A percentile compares a stretch with the other conserved stretches of the same genome.
Evolutionary conservation across 2,888 invertebrate species (phyloP).

Genomic region (Phyllotreta cruciferae): DNA sequence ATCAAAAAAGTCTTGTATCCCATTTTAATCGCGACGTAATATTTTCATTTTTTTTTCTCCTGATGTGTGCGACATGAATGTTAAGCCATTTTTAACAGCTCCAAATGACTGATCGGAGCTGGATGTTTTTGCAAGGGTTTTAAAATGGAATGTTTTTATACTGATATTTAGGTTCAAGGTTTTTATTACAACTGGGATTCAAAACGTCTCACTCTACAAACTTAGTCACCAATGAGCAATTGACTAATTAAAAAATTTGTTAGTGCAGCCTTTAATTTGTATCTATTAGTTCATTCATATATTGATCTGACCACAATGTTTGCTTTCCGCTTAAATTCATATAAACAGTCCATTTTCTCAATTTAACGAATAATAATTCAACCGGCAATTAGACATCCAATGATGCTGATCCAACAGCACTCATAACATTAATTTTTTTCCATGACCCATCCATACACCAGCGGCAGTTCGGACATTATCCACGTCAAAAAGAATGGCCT

Average conservation of each 20-base stretch:
- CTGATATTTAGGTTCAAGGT: too few species aligned
- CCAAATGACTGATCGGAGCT: constrained; percentile 30
- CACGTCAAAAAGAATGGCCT: constrained; percentile 34
- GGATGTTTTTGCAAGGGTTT: constrained; percentile 29
- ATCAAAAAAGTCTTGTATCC: constrained; percentile 42
- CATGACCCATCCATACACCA: constrained; percentile 30
- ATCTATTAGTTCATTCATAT: too few species aligned
- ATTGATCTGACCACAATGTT: too few species aligned
- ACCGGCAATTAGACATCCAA: constrained; percentile 5
- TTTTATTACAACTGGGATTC: too few species aligned
- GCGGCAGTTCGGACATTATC: constrained; percentile 39
- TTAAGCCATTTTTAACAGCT: constrained; percentile 35
- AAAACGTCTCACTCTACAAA: too few species aligned
- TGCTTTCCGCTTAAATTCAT: too few species aligned
- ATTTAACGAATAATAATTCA: too few species aligned
- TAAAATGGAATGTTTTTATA: constrained; percentile 5
- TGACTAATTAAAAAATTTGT: too few species aligned
- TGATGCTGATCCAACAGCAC: constrained; percentile 27
- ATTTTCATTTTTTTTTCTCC: constrained; percentile 36
- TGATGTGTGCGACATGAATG: constrained; percentile 37
- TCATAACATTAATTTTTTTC: constrained; percentile 41
- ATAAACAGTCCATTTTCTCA: too few species aligned
- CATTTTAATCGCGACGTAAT: constrained; percentile 41
- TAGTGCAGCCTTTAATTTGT: too few species aligned
- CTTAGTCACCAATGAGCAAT: too few species aligned